phyloP scores from a whole-genome alignment of 2,888 invertebrate genomes.

The Calliphora vomitoria region DNA sequence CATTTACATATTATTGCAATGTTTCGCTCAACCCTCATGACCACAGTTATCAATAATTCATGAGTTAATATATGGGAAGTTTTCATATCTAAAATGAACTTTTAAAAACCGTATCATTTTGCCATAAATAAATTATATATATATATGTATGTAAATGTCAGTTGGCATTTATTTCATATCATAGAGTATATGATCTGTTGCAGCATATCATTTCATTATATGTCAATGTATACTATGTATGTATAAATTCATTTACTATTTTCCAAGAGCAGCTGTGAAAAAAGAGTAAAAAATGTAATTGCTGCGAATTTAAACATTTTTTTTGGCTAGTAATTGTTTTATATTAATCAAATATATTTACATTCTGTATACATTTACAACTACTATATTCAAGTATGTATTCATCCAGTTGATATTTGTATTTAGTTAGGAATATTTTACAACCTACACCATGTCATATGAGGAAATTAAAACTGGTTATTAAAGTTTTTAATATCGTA shows the following conservation, averaged over 20 bases:
- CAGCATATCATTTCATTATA: constrained; percentile 38
- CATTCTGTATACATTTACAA: background rate
- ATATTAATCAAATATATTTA: constrained; percentile 25
- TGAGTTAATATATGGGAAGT: constrained; percentile 22
- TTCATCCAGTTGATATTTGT: too few species aligned
- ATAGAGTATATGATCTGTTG: constrained; percentile 31
- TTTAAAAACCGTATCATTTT: constrained; percentile 56
- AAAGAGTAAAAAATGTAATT: background rate
- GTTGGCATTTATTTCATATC: constrained; percentile 35
- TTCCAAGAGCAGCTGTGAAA: background rate
- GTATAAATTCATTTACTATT: constrained; percentile 1
- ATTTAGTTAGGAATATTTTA: too few species aligned
- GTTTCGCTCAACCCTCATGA: background rate
- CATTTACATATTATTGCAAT: background rate
- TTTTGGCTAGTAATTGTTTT: background rate
- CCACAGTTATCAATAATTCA: constrained; percentile 54
- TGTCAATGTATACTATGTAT: constrained; percentile 10
- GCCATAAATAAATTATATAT: constrained; percentile 59
- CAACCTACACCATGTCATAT: too few species aligned
- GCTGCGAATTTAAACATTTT: too few species aligned
- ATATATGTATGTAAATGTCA: too few species aligned
- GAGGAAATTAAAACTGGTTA: too few species aligned
- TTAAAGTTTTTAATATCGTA: too few species aligned
- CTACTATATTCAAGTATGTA: too few species aligned
- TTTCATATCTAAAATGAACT: constrained; percentile 70